Evolutionary conservation across 2,113 vertebrate species (phyloP), one percentile per base, ranked within the genome.

Genomic region (Caretta caretta): DNA sequence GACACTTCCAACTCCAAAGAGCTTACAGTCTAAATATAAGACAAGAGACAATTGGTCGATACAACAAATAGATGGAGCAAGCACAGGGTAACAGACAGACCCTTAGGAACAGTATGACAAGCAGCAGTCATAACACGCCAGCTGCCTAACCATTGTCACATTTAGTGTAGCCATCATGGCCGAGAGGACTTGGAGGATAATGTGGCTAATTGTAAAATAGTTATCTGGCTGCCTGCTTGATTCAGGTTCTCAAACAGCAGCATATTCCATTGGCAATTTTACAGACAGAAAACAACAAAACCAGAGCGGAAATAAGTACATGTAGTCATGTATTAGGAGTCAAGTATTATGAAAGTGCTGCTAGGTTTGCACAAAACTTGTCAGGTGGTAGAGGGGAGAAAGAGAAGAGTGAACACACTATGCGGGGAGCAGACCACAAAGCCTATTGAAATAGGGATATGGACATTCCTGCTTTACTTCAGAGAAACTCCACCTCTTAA

Each of bases 401-500:
- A 3, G 10, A 62, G 27, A 62, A 62, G 57, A 29, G 57, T 29
- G 11, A 5, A 1, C 12, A 8, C 1, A 1, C 17, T 9, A 93
- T 80, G 16, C 7, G 53, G n/a, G 22, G 4, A 65, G 8, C 48
- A 83, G 31, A 80, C 35, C 83, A 31, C 76, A 35, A 6, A 10
- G 59, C 69, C 25, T 80, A 0, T 35, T 86, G 53, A 85, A 91
- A 79, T 2, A 35, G 20, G 17, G 5, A 62, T 10, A 8, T 83
- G 85, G 93, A 97, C 90, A 79, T 54, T 88, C 89, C 38, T 94
- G 62, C 25, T 84, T 10, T 27, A 38, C 3, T 94, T 92, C 62
- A 83, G 57, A 93, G 38, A 95, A 89, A 95, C 49, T 7, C 0
- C 22, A 57, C 80, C 20, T 79, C 54, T 93, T 82, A 42, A 72